Base-by-base conservation (phyloP, 2,888 invertebrate species). In the Pseudococcus viburni region DNA sequence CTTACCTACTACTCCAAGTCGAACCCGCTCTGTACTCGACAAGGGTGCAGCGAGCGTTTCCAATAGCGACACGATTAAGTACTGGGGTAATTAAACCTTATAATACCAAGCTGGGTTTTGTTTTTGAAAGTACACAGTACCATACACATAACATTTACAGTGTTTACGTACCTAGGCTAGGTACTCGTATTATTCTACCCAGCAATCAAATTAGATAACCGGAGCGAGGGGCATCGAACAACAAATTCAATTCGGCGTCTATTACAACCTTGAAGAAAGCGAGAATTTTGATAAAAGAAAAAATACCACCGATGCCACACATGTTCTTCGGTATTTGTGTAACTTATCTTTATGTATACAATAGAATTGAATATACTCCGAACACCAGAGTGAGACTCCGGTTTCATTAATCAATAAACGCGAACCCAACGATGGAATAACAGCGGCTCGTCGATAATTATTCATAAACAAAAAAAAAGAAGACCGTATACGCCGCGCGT, bases 41-140 rank as follows among this genome's bases (percentile, higher is more conserved):
- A 73, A 33, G 33, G 73, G 73, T 73, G 73, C 73, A 73, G 73
- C 73, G 73, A 73, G 73, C 73, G 73, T 73, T 73, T 33, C 73
- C 73, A 73, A 73, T 73, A 33, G 73, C 73, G 73, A 73, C 73
- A 73, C 73, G 73, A 73, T 73, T 73, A 64, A 64, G 64, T 64
- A 64, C 64, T 12, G 9, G 26, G 68, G 73, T 73, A 73, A 73
- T 73, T 73, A 73, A 73, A 73, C 33, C 33, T 73, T 17, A 22
- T 22, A 22, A 22, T 64, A 22, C 64, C 12, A 22, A 22, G 64
- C 19, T 64, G 64, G 64, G 33, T 73, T 73, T 73, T 73, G 33
- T 9, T 59, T 22, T 22, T 22, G 7, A 9, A 55, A n/a, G 55
- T 15, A 12, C 26, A 33, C 26, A 33, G 26, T 33, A 33, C 26